Evolutionary conservation across 2,113 vertebrate genomes (phyloP).

Genomic region (Sceloporus tristichus): DNA sequence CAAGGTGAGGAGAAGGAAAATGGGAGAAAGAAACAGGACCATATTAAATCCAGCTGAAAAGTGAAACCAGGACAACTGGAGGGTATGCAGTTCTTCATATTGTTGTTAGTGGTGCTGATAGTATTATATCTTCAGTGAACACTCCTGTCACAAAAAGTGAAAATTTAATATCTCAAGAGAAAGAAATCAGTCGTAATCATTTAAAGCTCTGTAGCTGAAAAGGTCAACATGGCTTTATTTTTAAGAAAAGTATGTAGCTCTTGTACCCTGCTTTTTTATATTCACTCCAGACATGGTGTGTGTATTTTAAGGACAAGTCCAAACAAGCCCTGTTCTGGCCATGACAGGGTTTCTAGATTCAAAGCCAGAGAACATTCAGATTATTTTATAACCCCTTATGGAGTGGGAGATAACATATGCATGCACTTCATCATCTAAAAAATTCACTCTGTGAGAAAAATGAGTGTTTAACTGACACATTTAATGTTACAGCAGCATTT

Average conservation of each 20-base stretch:
- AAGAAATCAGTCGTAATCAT: background rate
- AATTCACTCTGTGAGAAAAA: background rate
- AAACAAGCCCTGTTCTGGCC: background rate
- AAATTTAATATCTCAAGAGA: too few species aligned
- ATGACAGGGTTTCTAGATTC: background rate
- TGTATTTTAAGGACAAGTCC: background rate
- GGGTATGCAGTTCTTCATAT: too few species aligned
- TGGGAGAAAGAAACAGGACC: too few species aligned
- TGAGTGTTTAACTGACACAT: slow-evolving; percentile 1
- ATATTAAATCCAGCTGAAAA: too few species aligned
- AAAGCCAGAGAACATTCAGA: background rate
- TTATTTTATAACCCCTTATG: background rate
- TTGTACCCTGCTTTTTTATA: background rate
- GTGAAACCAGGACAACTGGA: too few species aligned
- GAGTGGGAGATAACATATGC: background rate
- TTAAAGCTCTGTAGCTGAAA: background rate
- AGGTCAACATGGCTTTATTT: background rate
- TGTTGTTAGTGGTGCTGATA: too few species aligned
- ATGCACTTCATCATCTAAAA: background rate
- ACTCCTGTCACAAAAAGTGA: too few species aligned
- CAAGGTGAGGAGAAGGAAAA: too few species aligned
- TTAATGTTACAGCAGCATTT: background rate
- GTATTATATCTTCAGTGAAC: too few species aligned
- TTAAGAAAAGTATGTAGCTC: background rate
- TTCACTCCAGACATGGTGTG: background rate